A percentile compares a stretch with the other conserved stretches of the same genome.
phyloP scores from a whole-genome alignment of 2,888 invertebrate genomes.

The Rhaphigaster nebulosa region DNA sequence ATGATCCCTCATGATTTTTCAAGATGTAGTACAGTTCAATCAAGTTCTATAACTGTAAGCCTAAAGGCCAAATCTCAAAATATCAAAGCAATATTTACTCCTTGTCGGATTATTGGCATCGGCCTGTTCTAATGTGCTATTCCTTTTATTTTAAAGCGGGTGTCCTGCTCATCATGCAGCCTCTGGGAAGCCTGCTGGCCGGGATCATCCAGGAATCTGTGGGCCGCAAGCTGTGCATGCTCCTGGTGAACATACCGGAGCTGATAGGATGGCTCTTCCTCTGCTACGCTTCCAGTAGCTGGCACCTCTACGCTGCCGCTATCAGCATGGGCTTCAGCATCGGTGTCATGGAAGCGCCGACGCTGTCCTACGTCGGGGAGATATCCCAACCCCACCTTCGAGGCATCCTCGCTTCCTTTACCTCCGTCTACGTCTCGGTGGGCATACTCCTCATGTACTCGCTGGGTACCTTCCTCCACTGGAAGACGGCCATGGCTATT shows the following conservation, averaged over 20 bases:
- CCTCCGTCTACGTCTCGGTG: slow-evolving; percentile 70
- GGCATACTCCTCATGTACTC: slow-evolving; percentile 73
- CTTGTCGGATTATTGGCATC: too few relatives aligned
- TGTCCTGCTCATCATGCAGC: slow-evolving; percentile 73
- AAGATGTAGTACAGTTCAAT: too few relatives aligned
- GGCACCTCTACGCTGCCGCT: slow-evolving; percentile 71
- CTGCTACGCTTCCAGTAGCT: slow-evolving; percentile 71
- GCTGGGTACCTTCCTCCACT: slow-evolving; percentile 72
- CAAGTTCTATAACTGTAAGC: too few relatives aligned
- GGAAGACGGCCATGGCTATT: slow-evolving; percentile 72
- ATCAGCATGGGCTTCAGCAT: slow-evolving; percentile 73
- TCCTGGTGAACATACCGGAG: slow-evolving; percentile 74
- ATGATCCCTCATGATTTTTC: too few relatives aligned
- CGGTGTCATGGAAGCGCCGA: slow-evolving; percentile 75
- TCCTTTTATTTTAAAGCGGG: slow-evolving; percentile 69
- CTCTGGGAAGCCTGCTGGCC: slow-evolving; percentile 74
- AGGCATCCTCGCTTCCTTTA: slow-evolving; percentile 72
- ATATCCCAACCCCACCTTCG: slow-evolving; percentile 73
- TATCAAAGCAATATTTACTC: too few relatives aligned
- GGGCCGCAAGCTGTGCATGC: slow-evolving; percentile 73
- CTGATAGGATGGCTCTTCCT: slow-evolving; percentile 73
- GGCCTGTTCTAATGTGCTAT: not conserved
- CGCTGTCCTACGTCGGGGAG: slow-evolving; percentile 75
- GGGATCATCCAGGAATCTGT: slow-evolving; percentile 73
- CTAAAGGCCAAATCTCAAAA: too few relatives aligned